These are phyloP conservation scores for Miichthys miiuy DNA, from an alignment of 2,797 vertebrate genomes.

Conservation along the genomic window DNA sequence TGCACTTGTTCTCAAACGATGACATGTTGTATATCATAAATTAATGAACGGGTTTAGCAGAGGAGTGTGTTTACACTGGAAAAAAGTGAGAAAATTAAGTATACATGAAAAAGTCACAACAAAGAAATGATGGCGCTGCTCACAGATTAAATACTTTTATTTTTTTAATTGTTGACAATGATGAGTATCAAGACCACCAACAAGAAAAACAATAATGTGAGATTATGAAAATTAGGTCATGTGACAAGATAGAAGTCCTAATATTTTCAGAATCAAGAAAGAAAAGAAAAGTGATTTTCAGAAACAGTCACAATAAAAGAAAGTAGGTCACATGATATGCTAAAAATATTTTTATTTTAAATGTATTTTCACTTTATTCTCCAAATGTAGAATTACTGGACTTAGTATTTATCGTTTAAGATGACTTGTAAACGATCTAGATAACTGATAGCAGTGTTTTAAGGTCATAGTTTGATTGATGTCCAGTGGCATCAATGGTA, in stretches of 20 bases:
- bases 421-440: neutral
- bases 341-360: neutral
- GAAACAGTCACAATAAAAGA: too few relatives aligned
- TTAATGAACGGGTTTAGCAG: constrained; percentile 2
- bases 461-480: neutral
- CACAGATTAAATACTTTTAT: too few relatives aligned
- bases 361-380: neutral
- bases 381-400: neutral
- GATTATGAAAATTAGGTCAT: too few relatives aligned
- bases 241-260: too few relatives aligned
- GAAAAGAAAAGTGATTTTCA: neutral
- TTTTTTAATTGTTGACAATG: too few relatives aligned
- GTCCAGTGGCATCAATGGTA: neutral
- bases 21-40: neutral
- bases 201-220: too few relatives aligned
- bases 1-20: neutral
- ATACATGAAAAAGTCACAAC: neutral
- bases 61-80: neutral
- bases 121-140: neutral
- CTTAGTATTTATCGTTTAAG: neutral
- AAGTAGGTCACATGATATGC: neutral
- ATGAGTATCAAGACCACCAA: too few relatives aligned
- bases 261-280: neutral
- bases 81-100: neutral
- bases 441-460: neutral